Conservation (phyloP, 2,797 vertebrate species). For the Epinephelus coioides region DNA sequence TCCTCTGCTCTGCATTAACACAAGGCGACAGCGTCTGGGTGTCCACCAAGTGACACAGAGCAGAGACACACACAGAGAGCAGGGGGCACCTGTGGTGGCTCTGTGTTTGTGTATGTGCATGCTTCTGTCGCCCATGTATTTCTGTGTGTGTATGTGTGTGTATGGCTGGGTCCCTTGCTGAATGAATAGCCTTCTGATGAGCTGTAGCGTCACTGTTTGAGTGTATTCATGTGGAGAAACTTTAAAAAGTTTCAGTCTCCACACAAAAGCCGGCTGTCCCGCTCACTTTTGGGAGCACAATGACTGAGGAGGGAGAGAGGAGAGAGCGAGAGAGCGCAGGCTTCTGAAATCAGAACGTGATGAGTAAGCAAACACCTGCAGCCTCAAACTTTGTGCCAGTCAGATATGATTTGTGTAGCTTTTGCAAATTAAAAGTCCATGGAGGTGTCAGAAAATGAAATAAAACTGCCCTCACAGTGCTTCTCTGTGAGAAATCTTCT, state of each 20-base stretch:
- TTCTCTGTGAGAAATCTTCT: constrained; percentile 12
- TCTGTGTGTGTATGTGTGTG: constrained; percentile 20
- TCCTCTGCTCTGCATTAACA: constrained; percentile 56
- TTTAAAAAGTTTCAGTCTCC: constrained; percentile 71
- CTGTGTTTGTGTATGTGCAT: constrained; percentile 34
- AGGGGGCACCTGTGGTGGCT: constrained; percentile 40
- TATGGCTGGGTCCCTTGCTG: constrained; percentile 26
- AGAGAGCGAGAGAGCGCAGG: constrained; percentile 26
- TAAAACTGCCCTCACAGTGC: background rate
- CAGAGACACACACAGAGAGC: constrained; percentile 24
- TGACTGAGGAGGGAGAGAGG: constrained; percentile 62
- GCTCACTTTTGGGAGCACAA: constrained; percentile 77
- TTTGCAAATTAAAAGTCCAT: constrained; percentile 2
- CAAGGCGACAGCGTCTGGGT: constrained; percentile 64
- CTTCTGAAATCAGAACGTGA: constrained; percentile 51
- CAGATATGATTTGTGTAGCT: constrained; percentile 1
- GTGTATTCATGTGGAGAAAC: constrained; percentile 83
- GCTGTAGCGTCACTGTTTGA: constrained; percentile 77
- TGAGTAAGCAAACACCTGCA: constrained; percentile 66
- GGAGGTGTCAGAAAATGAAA: constrained; percentile 7
- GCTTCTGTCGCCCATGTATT: constrained; percentile 2
- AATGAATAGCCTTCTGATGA: constrained; percentile 80
- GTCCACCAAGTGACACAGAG: constrained; percentile 57
- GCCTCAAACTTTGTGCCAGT: constrained; percentile 12
- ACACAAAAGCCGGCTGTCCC: constrained; percentile 78